Conservation (phyloP, 1,140 invertebrate species). For the Chrysopa pallens region DNA sequence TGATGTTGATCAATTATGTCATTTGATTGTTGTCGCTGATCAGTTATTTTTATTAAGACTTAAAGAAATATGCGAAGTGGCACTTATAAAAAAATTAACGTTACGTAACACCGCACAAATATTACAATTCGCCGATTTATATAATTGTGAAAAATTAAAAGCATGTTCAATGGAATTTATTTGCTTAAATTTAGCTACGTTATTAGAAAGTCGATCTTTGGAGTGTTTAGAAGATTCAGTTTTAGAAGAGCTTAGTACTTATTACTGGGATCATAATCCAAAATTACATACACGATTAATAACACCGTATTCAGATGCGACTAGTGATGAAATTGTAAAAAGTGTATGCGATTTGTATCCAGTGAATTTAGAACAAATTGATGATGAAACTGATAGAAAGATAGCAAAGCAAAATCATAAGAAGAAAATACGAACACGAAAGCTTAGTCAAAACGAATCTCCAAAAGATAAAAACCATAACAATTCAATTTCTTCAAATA, state of each 20-base stretch:
- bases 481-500: background rate
- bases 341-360: slow-evolving; percentile 24
- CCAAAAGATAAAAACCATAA: background rate
- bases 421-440: slow-evolving; percentile 8
- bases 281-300: slow-evolving; percentile 33
- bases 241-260: slow-evolving; percentile 37
- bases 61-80: slow-evolving; percentile 45
- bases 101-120: slow-evolving; percentile 50
- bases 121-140: slow-evolving; percentile 43
- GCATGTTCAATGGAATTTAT: slow-evolving; percentile 50
- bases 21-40: slow-evolving; percentile 47
- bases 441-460: background rate
- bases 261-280: slow-evolving; percentile 32
- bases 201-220: slow-evolving; percentile 43
- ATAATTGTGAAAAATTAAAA: slow-evolving; percentile 47
- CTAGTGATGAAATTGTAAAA: slow-evolving; percentile 31
- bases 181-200: slow-evolving; percentile 38
- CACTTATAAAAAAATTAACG: slow-evolving; percentile 36
- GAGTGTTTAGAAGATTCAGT: slow-evolving; percentile 35
- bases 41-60: slow-evolving; percentile 44
- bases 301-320: slow-evolving; percentile 38
- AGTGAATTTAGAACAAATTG: slow-evolving; percentile 18
- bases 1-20: slow-evolving; percentile 39
- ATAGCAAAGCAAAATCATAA: slow-evolving; percentile 19
- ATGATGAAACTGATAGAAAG: slow-evolving; percentile 21